A percentile compares a stretch with the other conserved stretches of the same genome.
These are phyloP conservation scores for Intellagama lesueurii DNA, from an alignment of 2,797 vertebrate species.

Conservation along the genomic window DNA sequence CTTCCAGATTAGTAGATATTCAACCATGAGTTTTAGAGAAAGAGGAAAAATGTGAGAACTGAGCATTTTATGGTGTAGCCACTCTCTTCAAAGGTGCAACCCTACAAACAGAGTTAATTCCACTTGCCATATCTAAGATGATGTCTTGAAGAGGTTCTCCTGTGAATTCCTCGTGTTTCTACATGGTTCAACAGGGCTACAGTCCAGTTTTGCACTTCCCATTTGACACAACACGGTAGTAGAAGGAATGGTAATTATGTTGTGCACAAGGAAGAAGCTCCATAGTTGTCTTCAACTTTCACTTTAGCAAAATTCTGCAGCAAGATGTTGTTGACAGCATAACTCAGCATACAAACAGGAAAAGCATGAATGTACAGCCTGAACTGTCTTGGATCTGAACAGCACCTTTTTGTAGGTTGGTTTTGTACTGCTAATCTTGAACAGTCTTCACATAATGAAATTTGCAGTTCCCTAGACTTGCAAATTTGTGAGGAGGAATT, in stretches of 20 bases:
- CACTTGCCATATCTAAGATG: not conserved
- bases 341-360: not conserved
- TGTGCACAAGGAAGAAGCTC: not conserved
- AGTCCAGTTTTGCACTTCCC: not conserved
- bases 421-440: not conserved
- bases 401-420: not conserved
- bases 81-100: not conserved
- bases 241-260: not conserved
- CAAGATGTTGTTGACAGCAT: not conserved
- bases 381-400: not conserved
- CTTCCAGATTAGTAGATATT: not conserved
- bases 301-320: not conserved
- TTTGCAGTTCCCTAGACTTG: conserved; percentile 13
- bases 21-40: too few relatives aligned
- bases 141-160: not conserved
- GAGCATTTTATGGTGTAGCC: too few relatives aligned
- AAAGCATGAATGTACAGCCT: not conserved
- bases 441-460: not conserved
- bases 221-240: not conserved
- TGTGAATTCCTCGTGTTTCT: not conserved
- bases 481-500: too few relatives aligned
- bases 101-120: not conserved
- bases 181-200: not conserved
- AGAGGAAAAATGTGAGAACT: not conserved
- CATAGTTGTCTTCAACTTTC: not conserved